A percentile compares a stretch with the other conserved stretches of the same genome.
Evolutionary conservation across 2,888 invertebrate genomes (phyloP).

Genomic region (Carabus problematicus): DNA sequence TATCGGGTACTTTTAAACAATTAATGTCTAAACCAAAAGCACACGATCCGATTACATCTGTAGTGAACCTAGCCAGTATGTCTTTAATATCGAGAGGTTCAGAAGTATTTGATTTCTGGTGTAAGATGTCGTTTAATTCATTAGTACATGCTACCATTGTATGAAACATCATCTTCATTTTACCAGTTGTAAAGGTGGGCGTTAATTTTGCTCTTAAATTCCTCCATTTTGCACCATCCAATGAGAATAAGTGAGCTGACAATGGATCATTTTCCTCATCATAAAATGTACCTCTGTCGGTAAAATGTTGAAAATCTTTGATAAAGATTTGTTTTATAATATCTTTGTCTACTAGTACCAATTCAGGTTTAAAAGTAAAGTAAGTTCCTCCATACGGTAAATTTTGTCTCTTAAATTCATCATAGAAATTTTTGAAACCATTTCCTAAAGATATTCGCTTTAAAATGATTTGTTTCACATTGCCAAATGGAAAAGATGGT

Average conservation of each 20-base stretch:
- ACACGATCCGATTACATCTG: slow-evolving; percentile 66
- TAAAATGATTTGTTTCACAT: slow-evolving; percentile 5
- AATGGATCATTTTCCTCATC: slow-evolving; percentile 57
- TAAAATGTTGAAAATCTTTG: slow-evolving; percentile 30
- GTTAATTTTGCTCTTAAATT: slow-evolving; percentile 66
- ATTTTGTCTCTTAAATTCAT: slow-evolving; percentile 11
- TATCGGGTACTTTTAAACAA: slow-evolving; percentile 62
- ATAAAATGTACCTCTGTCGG: slow-evolving; percentile 28
- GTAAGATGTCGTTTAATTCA: slow-evolving; percentile 61
- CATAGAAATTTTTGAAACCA: slow-evolving; percentile 12
- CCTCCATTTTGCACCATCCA: slow-evolving; percentile 66
- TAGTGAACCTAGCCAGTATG: slow-evolving; percentile 64
- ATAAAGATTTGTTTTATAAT: slow-evolving; percentile 15
- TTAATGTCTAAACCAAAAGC: slow-evolving; percentile 68
- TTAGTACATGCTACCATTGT: slow-evolving; percentile 64
- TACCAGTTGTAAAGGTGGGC: slow-evolving; percentile 71
- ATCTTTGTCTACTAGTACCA: slow-evolving; percentile 25
- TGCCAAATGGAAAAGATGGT: slow-evolving; percentile 30
- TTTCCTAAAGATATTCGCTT: slow-evolving; percentile 11
- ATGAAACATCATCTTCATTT: slow-evolving; percentile 70
- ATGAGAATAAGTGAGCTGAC: slow-evolving; percentile 63
- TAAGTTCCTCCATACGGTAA: slow-evolving; percentile 25
- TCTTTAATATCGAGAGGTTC: slow-evolving; percentile 55
- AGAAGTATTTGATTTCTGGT: slow-evolving; percentile 52
- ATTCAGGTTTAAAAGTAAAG: slow-evolving; percentile 16